A percentile compares a stretch with the other conserved stretches of the same genome.
Evolutionary conservation across 1,140 invertebrate species (phyloP).

Genomic region (Limonius californicus): DNA sequence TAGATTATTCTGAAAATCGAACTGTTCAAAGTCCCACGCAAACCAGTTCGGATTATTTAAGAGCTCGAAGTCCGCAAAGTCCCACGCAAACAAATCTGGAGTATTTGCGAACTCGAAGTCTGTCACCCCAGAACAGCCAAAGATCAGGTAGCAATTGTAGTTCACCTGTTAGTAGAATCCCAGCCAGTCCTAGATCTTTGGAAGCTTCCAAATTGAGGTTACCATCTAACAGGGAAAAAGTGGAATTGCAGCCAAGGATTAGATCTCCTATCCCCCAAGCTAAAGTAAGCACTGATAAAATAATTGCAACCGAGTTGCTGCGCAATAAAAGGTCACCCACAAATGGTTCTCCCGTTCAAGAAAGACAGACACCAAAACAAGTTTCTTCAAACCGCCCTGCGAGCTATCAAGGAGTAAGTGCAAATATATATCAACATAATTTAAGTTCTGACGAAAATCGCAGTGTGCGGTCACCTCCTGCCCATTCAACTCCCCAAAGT

Average conservation of each 20-base stretch:
- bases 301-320: conserved; percentile 44
- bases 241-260: conserved; percentile 39
- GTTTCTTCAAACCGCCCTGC: neutral
- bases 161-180: neutral
- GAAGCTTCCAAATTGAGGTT: conserved; percentile 40
- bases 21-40: neutral
- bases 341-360: neutral
- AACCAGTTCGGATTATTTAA: no score
- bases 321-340: conserved; percentile 26
- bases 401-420: neutral
- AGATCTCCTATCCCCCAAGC: conserved; percentile 42
- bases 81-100: neutral
- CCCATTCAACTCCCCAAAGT: neutral
- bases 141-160: neutral
- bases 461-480: neutral
- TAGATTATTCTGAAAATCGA: no score
- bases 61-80: neutral
- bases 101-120: neutral
- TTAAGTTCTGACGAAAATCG: neutral
- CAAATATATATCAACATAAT: neutral
- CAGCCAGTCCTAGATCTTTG: conserved; percentile 20
- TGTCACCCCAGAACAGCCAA: neutral
- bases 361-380: neutral
- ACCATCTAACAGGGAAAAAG: conserved; percentile 40
- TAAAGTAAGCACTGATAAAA: conserved; percentile 42